Base-by-base conservation (phyloP, 2,113 vertebrate genomes). In the Corvus hawaiiensis region DNA sequence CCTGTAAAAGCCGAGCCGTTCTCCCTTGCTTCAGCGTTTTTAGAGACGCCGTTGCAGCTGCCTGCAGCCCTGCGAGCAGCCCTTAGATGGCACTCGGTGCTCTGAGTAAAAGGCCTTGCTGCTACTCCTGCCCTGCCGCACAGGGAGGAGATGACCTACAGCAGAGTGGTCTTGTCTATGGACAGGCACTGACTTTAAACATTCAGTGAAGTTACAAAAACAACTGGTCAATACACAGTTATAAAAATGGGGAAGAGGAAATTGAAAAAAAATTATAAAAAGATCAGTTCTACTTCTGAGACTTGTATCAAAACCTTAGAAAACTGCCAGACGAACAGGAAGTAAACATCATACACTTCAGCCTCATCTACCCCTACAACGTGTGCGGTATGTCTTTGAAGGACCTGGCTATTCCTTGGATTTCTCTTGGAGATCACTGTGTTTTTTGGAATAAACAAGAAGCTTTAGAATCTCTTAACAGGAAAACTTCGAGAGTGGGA, bases 31-130 rank as follows among this genome's bases (percentile, higher is more conserved):
- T 41, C 21, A 7, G 43, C 30, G 59, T 27, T 32, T 39, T 3
- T 9, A 5, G 33, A 9, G 37, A 23, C 0, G 8, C 24, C 3
- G 20, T 30, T 75, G 33, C 20, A 55, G 64, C 78, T 91, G 95
- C 67, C 71, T 85, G 96, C 96, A 96, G 41, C 68, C 73, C 75
- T 28, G 48, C 21, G 28, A 78, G 61, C 51, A 67, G 90, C 88
- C 97, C 49, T 77, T 97, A 97, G 97, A 43, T 97, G 98, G 97
- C 91, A 93, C 61, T 95, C 76, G 63, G 28, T 93, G 96, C 84
- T 82, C 84, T 77, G 63, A 84, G 49, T 16, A 33, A 88, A 61
- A 76, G 71, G 85, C 85, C 94, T 56, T 74, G 81, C 72, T 93
- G 88, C 74, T 61, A 27, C 48, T 52, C 62, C 74, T 44, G 76